Conservation (phyloP, 2,113 vertebrate species). For the Mola mola region DNA sequence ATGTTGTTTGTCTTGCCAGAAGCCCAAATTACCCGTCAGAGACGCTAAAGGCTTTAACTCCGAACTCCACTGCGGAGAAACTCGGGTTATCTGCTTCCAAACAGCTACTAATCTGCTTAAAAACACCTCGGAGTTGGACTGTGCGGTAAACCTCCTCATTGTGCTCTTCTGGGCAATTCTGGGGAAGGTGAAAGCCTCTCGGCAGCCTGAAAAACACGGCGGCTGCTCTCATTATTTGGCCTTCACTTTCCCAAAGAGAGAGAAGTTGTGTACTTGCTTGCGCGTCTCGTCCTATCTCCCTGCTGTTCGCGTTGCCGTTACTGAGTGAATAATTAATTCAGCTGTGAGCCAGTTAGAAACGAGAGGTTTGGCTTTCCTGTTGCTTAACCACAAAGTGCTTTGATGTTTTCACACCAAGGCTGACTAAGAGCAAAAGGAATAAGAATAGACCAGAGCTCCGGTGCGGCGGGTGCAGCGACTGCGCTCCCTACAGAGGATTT, state of each 20-base stretch:
- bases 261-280: conserved; percentile 45
- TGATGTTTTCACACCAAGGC: conserved; percentile 65
- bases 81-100: conserved; percentile 59
- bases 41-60: conserved; percentile 40
- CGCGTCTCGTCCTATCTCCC: conserved; percentile 46
- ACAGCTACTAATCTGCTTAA: conserved; percentile 61
- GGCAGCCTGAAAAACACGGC: conserved; percentile 26
- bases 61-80: conserved; percentile 24
- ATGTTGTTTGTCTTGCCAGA: conserved; percentile 54
- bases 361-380: conserved; percentile 49
- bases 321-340: conserved; percentile 73
- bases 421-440: conserved; percentile 56
- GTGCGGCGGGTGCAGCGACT: conserved; percentile 69
- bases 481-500: conserved; percentile 66
- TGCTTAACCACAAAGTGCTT: conserved; percentile 63
- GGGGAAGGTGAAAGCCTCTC: conserved; percentile 28
- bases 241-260: conserved; percentile 45
- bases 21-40: conserved; percentile 45
- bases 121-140: conserved; percentile 42
- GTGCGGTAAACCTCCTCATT: conserved; percentile 20
- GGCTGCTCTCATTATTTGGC: conserved; percentile 56
- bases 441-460: conserved; percentile 64
- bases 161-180: conserved; percentile 30
- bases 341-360: conserved; percentile 62
- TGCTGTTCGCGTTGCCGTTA: conserved; percentile 37